Evolutionary conservation across 2,113 vertebrate genomes (phyloP), one percentile per base, ranked within the genome.

Genomic region (Campylorhamphus procurvoides): DNA sequence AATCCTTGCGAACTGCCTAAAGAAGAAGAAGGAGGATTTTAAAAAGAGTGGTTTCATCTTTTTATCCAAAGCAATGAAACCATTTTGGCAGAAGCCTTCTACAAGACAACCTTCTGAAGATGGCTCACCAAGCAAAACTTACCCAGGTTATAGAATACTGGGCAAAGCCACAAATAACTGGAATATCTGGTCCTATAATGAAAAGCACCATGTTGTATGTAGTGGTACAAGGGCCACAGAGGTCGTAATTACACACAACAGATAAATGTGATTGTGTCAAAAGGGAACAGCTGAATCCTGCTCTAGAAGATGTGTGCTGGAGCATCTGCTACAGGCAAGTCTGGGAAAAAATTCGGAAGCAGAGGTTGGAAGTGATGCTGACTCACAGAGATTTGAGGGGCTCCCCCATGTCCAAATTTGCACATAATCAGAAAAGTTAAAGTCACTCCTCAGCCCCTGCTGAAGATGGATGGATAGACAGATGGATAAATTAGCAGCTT

Each of bases 101-200:
- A 18, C 25, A 49, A 49, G 35, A 12, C 31, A 60, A 42, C 17
- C 55, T 56, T 50, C 39, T 33, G 64, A 37, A 81, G 62, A 56
- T 0, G 1, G 19, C 33, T 49, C n/a, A 39, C 8, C 52, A 27
- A 18, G 29, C 9, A 10, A 62, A 40, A 12, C 22, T 53, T 39
- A 18, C 7, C 8, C 20, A n/a, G 16, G 37, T 62, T 58, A 31
- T 52, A 64, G 58, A 64, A 33, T 44, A 14, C 3, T 22, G 14
- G 11, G 46, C 53, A 86, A 58, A 60, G 53, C 25, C 27, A 59
- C 9, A 69, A 52, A 58, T 28, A 52, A 23, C 40, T 39, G 24
- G 24, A 71, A 37, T 37, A 39, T 44, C 31, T 49, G 25, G 25
- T 35, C 18, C 31, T 17, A 47, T n/a, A 62, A 19, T 8, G 10